Evolutionary conservation across 2,888 invertebrate species (phyloP), one percentile per base, ranked within the genome.

Genomic region (Patella depressa): DNA sequence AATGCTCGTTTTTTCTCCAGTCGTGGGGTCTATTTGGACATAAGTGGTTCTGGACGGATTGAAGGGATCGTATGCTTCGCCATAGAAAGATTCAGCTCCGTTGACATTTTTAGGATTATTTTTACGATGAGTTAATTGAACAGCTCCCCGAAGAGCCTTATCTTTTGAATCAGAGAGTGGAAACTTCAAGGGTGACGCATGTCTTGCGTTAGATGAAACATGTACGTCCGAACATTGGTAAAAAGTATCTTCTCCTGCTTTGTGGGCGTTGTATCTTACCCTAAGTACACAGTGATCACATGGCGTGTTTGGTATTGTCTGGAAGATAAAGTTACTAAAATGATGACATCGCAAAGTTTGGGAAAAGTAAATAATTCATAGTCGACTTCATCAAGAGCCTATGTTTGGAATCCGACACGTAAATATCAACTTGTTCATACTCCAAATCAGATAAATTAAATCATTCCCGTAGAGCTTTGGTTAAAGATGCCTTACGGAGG

Each of bases 281-380:
- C 86, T 72, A 1, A 87, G 76, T 2, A 86, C 85, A 69, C 87
- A 87, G 65, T 86, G 86, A 14, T 83, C 83, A 53, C 87, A 87
- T 5, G 74, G 74, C 19, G 78, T 84, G 55, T 82, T 77, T 12
- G 87, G 86, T 11, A 85, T 69, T 69, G 79, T 84, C 86, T 87
- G 81, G 12, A 80, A 81, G 11, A 15, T n/a, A 57, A 9, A 17
- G n/a, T 2, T 54, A 15, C n/a, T 0, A 29, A n/a, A n/a, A 15
- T 3, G 45, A 45, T 45, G 1, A 45, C 45, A 45, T 45, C 45
- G 45, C 45, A 45, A 45, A 45, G 45, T 7, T 45, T 45, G 9
- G 9, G 45, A 45, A 45, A 1, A 45, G 45, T 45, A 45, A 1
- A 9, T 34, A 34, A 34, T 34, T 29, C 29, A 2, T 29, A 29